Conservation (phyloP, 2,888 invertebrate genomes). For the Dryomyza anilis region DNA sequence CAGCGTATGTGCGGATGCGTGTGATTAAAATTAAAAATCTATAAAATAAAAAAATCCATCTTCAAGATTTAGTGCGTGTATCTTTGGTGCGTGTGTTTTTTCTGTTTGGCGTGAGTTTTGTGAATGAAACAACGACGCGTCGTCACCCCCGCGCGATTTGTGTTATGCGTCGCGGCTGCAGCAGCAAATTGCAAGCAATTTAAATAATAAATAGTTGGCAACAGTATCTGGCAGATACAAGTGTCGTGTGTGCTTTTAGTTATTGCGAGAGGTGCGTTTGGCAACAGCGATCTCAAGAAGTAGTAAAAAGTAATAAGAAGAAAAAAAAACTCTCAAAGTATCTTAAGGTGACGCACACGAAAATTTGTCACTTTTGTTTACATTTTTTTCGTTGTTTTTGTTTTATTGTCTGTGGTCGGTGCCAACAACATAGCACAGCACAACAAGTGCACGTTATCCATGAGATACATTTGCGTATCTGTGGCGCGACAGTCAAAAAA, state of each 20-base stretch:
- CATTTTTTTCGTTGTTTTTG: not conserved
- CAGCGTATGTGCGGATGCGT: constrained; percentile 16
- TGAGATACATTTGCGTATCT: not conserved
- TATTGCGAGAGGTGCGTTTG: not conserved
- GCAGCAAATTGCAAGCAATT: constrained; percentile 3
- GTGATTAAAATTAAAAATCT: not conserved
- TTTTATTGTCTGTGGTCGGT: not conserved
- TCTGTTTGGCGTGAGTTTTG: not conserved
- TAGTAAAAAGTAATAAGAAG: too few species aligned
- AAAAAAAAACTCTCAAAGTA: too few species aligned
- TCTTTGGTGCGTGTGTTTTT: not conserved
- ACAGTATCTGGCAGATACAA: constrained; percentile 1
- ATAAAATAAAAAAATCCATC: not conserved
- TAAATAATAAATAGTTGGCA: not conserved
- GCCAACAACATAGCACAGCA: too few species aligned
- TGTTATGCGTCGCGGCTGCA: not conserved
- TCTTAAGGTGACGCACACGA: not conserved
- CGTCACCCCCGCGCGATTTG: not conserved
- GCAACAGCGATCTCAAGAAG: not conserved
- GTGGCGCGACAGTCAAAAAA: not conserved
- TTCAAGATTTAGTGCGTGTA: not conserved
- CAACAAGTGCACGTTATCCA: constrained; percentile 1
- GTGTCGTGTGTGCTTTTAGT: not conserved
- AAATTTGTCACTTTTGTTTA: constrained; percentile 7
- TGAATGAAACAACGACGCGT: too few species aligned